Conservation (phyloP, 2,797 vertebrate genomes). For the Ficedula albicollis region DNA sequence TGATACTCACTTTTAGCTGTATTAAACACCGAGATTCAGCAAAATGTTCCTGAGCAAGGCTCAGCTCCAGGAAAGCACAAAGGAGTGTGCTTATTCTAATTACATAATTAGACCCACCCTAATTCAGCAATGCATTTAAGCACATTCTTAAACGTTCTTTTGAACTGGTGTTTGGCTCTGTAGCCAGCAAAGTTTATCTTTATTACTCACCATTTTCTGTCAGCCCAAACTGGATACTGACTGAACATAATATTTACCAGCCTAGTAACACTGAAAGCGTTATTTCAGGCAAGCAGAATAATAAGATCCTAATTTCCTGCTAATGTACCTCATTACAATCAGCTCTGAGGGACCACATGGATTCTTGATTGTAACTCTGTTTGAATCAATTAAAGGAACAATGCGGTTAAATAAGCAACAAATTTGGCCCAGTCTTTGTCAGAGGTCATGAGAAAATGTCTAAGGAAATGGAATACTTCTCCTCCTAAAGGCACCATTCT, state of each 20-base stretch:
- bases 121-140: constrained; percentile 22
- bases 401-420: background rate
- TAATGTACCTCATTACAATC: background rate
- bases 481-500: constrained; percentile 10
- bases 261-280: background rate
- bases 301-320: constrained; percentile 1
- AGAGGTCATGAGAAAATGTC: constrained; percentile 49
- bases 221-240: background rate
- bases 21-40: background rate
- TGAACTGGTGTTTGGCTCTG: constrained; percentile 15
- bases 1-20: background rate
- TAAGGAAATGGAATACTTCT: constrained; percentile 42
- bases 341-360: background rate
- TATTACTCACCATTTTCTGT: constrained; percentile 9
- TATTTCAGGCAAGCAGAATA: constrained; percentile 23
- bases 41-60: constrained; percentile 9
- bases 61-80: background rate
- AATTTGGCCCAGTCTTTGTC: background rate
- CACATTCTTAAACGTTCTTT: background rate
- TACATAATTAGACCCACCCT: constrained; percentile 34
- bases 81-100: constrained; percentile 28
- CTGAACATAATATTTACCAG: background rate
- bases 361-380: background rate
- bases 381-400: constrained; percentile 29
- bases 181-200: constrained; percentile 15